phyloP scores from a whole-genome alignment of 2,888 invertebrate genomes.

The Drosophila crucigera region DNA sequence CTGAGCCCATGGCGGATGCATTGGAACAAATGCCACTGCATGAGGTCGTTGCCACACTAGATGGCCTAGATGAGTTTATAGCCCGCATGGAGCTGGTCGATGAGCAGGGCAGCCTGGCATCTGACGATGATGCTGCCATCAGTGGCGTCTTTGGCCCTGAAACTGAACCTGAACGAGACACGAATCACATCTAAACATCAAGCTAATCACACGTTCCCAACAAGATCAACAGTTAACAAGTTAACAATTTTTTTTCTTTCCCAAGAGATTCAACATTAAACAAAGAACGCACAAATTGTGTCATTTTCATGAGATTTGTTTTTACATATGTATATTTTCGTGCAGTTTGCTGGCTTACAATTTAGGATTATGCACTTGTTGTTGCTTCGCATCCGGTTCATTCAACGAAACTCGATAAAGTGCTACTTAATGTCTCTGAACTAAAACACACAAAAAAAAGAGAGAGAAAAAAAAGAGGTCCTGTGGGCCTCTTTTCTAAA shows the following conservation, averaged over 20 bases:
- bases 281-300: conserved; percentile 3
- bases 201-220: not conserved
- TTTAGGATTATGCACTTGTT: conserved; percentile 46
- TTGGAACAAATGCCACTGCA: conserved; percentile 12
- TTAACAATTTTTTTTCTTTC: no score
- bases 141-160: conserved; percentile 47
- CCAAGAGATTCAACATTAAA: not conserved
- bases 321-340: conserved; percentile 26
- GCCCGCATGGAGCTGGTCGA: conserved; percentile 27
- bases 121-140: conserved; percentile 10
- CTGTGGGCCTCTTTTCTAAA: not conserved
- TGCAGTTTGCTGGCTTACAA: conserved; percentile 28
- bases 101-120: conserved; percentile 2
- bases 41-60: conserved; percentile 45
- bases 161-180: not conserved
- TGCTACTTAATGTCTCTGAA: conserved; percentile 11
- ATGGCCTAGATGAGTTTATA: conserved; percentile 65
- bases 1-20: not conserved
- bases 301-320: conserved; percentile 28
- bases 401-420: conserved; percentile 6
- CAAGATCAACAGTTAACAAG: not conserved
- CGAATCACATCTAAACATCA: not conserved
- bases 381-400: conserved; percentile 26
- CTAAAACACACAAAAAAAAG: conserved; percentile 3
- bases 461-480: not conserved